Evolutionary conservation across 2,113 vertebrate species (phyloP).

Genomic region (Orycteropus afer): DNA sequence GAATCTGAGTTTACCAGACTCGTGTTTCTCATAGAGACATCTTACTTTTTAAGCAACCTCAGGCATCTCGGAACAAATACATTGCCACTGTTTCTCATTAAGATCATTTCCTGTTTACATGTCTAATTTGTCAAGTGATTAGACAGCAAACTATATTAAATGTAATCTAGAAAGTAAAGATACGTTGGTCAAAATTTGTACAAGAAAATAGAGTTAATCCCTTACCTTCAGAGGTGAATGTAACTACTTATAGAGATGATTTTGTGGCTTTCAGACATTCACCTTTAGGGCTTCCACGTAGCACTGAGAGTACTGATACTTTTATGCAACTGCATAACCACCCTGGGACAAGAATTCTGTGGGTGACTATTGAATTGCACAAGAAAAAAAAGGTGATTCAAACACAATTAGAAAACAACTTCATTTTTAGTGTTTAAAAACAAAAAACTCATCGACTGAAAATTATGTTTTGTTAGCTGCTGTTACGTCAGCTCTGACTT

Average conservation of each 20-base stretch:
- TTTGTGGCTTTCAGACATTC: conserved; percentile 41
- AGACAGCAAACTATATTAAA: conserved; percentile 40
- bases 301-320: not conserved
- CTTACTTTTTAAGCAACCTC: conserved; percentile 8
- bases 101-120: conserved; percentile 35
- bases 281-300: not conserved
- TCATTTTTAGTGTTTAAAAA: conserved; percentile 18
- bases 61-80: not conserved
- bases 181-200: not conserved
- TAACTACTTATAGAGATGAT: not conserved
- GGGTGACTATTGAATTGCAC: not conserved
- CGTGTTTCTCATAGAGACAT: conserved; percentile 8
- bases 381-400: not conserved
- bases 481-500: not conserved
- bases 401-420: not conserved
- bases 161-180: conserved; percentile 10
- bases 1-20: conserved; percentile 35
- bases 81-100: conserved; percentile 47
- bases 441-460: not conserved
- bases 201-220: conserved; percentile 10
- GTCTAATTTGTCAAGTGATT: conserved; percentile 58
- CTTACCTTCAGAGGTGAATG: conserved; percentile 18
- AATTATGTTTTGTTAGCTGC: not conserved
- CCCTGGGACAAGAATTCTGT: not conserved
- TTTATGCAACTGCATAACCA: not conserved